Percentiles rank a stretch among this genome's conserved stretches.
These are phyloP conservation scores for Cololabis saira DNA, from an alignment of 2,113 vertebrate species.

Conservation along the genomic window DNA sequence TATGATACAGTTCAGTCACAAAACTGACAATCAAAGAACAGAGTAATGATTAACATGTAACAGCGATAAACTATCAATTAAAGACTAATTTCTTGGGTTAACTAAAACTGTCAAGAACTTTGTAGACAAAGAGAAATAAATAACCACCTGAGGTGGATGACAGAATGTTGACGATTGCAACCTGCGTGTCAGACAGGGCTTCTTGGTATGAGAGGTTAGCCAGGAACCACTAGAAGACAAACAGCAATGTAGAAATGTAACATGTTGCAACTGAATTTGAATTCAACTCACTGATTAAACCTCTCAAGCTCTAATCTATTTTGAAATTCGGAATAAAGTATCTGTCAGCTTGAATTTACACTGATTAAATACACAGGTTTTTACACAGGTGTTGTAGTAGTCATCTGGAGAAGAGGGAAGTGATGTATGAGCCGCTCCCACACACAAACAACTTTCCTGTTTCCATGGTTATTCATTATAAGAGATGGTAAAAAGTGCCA, in stretches of 20 bases:
- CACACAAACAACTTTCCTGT: too few relatives aligned
- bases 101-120: not conserved
- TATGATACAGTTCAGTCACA: slow-evolving; percentile 1
- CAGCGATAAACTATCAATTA: not conserved
- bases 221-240: slow-evolving; percentile 90
- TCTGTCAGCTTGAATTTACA: too few relatives aligned
- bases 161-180: slow-evolving; percentile 94
- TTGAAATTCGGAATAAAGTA: too few relatives aligned
- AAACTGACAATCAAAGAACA: not conserved
- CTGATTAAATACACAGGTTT: too few relatives aligned
- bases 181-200: slow-evolving; percentile 93
- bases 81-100: not conserved
- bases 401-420: too few relatives aligned
- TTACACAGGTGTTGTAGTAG: too few relatives aligned
- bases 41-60: not conserved
- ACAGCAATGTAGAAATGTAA: slow-evolving; percentile 14
- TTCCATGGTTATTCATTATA: too few relatives aligned
- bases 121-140: slow-evolving; percentile 5
- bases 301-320: too few relatives aligned
- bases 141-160: slow-evolving; percentile 94
- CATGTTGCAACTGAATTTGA: not conserved
- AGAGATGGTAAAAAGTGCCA: too few relatives aligned
- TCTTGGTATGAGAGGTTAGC: slow-evolving; percentile 97
- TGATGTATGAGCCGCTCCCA: too few relatives aligned
- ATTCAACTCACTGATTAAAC: too few relatives aligned